Conservation (phyloP, 2,888 invertebrate genomes). For the Leptopilina syphax region DNA sequence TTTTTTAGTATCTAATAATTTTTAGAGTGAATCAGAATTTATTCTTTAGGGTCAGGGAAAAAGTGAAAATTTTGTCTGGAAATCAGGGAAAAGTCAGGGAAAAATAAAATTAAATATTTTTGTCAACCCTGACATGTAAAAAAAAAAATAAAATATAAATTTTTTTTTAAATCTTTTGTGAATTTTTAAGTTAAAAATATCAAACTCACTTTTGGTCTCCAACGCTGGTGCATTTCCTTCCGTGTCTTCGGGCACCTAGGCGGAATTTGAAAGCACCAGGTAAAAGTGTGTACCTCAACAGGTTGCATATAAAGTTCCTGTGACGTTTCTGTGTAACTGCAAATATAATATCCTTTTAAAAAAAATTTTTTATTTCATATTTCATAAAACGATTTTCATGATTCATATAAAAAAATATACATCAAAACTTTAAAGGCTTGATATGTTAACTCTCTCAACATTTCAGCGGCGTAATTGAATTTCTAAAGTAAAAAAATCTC, state of each 20-base stretch:
- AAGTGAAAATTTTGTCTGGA: no score
- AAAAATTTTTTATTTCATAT: not conserved
- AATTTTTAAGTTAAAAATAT: not conserved
- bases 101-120: no score
- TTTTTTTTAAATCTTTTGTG: not conserved
- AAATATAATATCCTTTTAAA: slow-evolving; percentile 11
- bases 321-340: slow-evolving; percentile 83
- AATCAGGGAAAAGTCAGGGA: no score
- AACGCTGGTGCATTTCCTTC: slow-evolving; percentile 84
- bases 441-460: not conserved
- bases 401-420: not conserved
- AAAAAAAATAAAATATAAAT: no score
- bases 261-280: slow-evolving; percentile 88
- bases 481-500: not conserved
- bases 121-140: no score
- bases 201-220: slow-evolving; percentile 83
- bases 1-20: no score
- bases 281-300: slow-evolving; percentile 84
- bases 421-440: no score
- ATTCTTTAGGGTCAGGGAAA: no score
- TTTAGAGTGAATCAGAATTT: no score
- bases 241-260: slow-evolving; percentile 88
- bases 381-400: not conserved
- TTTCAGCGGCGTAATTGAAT: not conserved
- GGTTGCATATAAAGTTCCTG: slow-evolving; percentile 82